phyloP scores from a whole-genome alignment of 2,113 vertebrate genomes.

The Entosphenus tridentatus region DNA sequence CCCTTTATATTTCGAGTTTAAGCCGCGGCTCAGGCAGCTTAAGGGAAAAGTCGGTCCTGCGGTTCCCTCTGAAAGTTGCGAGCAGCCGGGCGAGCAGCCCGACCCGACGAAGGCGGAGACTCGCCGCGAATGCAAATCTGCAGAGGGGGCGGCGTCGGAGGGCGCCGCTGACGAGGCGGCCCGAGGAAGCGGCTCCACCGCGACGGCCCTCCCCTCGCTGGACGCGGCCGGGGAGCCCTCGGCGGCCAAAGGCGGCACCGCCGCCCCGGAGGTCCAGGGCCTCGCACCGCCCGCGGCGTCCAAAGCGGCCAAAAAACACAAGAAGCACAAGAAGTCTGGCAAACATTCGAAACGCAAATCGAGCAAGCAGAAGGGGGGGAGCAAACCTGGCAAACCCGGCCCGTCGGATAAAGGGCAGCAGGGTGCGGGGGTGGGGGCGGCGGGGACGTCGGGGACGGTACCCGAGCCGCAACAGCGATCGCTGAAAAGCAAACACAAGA shows the following conservation, averaged over 20 bases:
- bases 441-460: background rate
- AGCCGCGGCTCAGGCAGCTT: slow-evolving; percentile 26
- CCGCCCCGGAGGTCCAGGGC: slow-evolving; percentile 34
- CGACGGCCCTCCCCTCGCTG: too few relatives aligned
- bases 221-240: too few relatives aligned
- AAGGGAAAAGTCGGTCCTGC: too few relatives aligned
- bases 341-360: background rate
- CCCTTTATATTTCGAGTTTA: slow-evolving; percentile 94
- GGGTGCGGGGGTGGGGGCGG: background rate
- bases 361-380: too few relatives aligned
- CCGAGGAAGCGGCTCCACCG: too few relatives aligned
- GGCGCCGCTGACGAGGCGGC: too few relatives aligned
- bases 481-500: slow-evolving; percentile 13
- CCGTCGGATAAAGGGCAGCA: background rate
- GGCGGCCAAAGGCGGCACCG: too few relatives aligned
- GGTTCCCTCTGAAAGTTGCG: too few relatives aligned
- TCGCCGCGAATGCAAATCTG: slow-evolving; percentile 22
- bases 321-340: slow-evolving; percentile 27
- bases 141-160: too few relatives aligned
- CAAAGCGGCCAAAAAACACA: slow-evolving; percentile 26
- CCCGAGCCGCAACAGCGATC: background rate
- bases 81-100: background rate
- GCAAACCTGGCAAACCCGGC: too few relatives aligned
- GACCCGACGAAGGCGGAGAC: slow-evolving; percentile 38
- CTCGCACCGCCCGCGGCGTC: slow-evolving; percentile 21